Evolutionary conservation across 2,888 invertebrate genomes (phyloP), one percentile per base, ranked within the genome.

Genomic region (Drosophila rubida): DNA sequence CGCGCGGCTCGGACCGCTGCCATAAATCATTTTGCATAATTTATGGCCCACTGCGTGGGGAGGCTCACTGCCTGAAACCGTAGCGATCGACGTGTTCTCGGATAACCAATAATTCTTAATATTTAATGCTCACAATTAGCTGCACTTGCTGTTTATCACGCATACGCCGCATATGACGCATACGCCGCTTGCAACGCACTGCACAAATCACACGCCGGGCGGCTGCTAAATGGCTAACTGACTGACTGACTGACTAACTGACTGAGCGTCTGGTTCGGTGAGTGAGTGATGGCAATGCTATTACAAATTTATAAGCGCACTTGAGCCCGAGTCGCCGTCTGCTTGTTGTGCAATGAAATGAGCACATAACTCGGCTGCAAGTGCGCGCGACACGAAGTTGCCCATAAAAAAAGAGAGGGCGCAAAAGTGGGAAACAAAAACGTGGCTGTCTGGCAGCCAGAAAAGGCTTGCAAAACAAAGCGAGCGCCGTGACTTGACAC

Each of bases 281-380:
- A 49, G n/a, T 22, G 39, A 22, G 13, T 22, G 23, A 23, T 37
- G 45, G 25, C 42, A 73, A 73, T 48, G 83, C 70, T 66, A 88
- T 83, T 87, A 83, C 81, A 80, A 77, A 86, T 83, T 83, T 83
- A 86, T 80, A 87, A 88, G 88, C 86, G 66, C 75, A 69, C 88
- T 87, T 83, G 74, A 77, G 70, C 55, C 14, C 32, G 4, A 41
- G 50, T 35, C 60, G n/a, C 25, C n/a, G 14, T 44, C 25, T 14
- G 25, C 25, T n/a, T 13, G 19, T 4, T 66, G 53, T 63, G 79
- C 73, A 77, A 69, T 59, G 65, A 87, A 82, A 85, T 80, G 83
- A 68, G 88, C 82, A 69, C 77, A 87, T 80, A 87, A 87, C 83
- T 76, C 60, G 73, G 65, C 60, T 58, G 73, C 37, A 73, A 73